Evolutionary conservation across 2,797 vertebrate species (phyloP), one percentile per base, ranked within the genome.

Genomic region (Margarornis squamiger): DNA sequence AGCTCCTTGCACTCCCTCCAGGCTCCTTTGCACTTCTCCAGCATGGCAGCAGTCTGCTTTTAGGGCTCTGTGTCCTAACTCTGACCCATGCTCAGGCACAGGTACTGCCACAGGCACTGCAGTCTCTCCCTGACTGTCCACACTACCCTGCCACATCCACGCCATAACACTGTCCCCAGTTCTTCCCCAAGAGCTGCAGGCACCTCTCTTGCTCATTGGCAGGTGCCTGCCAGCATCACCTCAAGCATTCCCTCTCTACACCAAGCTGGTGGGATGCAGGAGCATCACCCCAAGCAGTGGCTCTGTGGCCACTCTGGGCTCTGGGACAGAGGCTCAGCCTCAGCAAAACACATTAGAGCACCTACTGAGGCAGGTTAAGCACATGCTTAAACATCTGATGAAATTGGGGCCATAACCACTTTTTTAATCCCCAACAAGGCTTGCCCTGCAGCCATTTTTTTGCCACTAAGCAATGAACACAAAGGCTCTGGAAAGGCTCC

Each of bases 241-340:
- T 10, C 0, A 0, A 34, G 38, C 0, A 0, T 20, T 18, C 8
- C 57, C 34, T 41, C 58, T 77, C 41, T 51, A 73, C 27, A 8
- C 19, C 0, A 0, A 61, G 57, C 59, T 34, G 5, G 15, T 0
- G 2, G 36, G 1, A 51, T 7, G 5, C 23, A 9, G 90, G 12
- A 75, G 22, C 54, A 84, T 45, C 73, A 34, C 12, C 14, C 57
- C 0, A 0, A 54, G 58, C 67, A 68, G 39, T 2, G 5, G 46
- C n/a, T 86, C 63, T 34, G 4, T 15, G 46, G 81, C 19, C 49
- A 49, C 2, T 1, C 0, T 12, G 38, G 49, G 58, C 58, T 59
- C 71, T 52, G 26, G 12, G 30, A 46, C 43, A 30, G 54, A 36
- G 32, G 46, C 48, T 86, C 51, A 71, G 36, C 9, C n/a, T 71